Percentiles rank a stretch among this genome's conserved stretches.
These are phyloP conservation scores for Charina bottae DNA, from an alignment of 2,113 vertebrate genomes.

Conservation along the genomic window DNA sequence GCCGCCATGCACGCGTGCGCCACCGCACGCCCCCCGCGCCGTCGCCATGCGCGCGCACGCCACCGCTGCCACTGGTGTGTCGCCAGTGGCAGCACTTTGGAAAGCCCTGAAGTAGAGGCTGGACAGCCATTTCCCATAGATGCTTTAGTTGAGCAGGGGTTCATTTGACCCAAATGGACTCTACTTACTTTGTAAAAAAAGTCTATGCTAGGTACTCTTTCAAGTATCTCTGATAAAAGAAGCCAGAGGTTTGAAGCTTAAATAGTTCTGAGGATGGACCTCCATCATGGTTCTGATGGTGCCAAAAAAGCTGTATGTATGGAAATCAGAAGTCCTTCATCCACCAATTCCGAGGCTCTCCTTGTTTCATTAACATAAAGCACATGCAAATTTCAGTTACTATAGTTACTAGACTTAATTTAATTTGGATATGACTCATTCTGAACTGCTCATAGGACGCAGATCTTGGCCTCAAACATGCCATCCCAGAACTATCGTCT, in stretches of 20 bases:
- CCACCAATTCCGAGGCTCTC: background rate
- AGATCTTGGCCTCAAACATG: background rate
- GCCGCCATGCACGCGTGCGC: too few species aligned
- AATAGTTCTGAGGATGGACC: background rate
- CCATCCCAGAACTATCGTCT: background rate
- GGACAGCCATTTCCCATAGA: background rate
- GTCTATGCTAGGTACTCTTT: background rate
- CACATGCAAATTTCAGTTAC: background rate
- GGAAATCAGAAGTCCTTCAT: background rate
- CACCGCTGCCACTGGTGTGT: too few species aligned
- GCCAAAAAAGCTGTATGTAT: background rate
- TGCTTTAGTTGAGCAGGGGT: background rate
- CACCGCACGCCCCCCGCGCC: too few species aligned
- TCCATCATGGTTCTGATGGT: background rate
- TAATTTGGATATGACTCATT: background rate
- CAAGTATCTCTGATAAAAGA: background rate
- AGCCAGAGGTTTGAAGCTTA: background rate
- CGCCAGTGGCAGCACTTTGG: too few species aligned
- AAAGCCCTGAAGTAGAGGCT: background rate
- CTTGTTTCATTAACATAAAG: background rate
- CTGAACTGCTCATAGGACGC: background rate
- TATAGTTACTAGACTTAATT: background rate
- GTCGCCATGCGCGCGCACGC: too few species aligned
- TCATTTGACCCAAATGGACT: background rate
- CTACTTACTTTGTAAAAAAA: background rate